Evolutionary conservation across 2,113 vertebrate species (phyloP), one percentile per base, ranked within the genome.

Genomic region (Ceyx melanurus): DNA sequence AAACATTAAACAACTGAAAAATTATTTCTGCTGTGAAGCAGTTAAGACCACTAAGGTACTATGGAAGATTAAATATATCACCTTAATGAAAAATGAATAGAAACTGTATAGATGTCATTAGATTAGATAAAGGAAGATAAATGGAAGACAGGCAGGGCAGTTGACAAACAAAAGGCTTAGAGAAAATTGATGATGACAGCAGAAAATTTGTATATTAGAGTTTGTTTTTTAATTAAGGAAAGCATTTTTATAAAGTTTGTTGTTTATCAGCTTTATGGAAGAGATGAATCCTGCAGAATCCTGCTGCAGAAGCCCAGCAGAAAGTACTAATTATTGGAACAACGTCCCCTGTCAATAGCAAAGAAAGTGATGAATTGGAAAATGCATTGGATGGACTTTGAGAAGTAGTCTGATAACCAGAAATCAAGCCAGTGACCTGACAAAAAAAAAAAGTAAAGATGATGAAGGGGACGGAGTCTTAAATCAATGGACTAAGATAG

Each of bases 51-150:
- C 23, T 84, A 66, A 93, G 33, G 65, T 82, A 86, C 10, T 72
- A 23, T n/a, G 33, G 50, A 79, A 89, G 43, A 87, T 29, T 48
- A 92, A 65, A 93, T 79, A 93, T 15, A 89, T 95, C 77, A 84
- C 74, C 62, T 79, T 74, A 74, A 89, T 74, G 81, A 94, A 79
- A 89, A 92, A 51, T 29, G 66, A 88, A 91, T 58, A 89, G 66
- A 82, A 93, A 95, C 80, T 82, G 84, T 60, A 87, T n/a, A 82
- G 78, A 87, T 70, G 67, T 42, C 79, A 80, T 85, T 78, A 90
- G 70, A 93, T 90, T 79, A 92, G 86, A 95, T 82, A 93, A 88
- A 95, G 62, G 61, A 90, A 95, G 78, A 96, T 77, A 89, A 95
- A 92, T 88, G 26, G 21, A 31, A 92, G 77, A 87, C 58, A 82